A percentile compares a stretch with the other conserved stretches of the same genome.
Conservation (phyloP, 2,888 invertebrate species). For the Hipparchia sbordonii region DNA sequence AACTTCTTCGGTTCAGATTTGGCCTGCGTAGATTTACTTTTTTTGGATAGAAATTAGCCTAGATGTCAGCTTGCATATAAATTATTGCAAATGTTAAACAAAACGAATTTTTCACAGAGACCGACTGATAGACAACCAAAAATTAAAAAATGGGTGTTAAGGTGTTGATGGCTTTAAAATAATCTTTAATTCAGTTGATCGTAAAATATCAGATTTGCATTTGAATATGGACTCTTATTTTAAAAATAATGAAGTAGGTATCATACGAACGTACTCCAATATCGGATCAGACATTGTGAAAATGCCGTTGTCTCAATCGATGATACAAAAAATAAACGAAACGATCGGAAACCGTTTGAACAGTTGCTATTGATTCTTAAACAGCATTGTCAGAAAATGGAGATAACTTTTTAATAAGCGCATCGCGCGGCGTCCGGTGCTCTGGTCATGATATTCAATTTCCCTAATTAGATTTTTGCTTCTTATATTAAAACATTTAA, state of each 20-base stretch:
- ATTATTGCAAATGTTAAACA: too few species aligned
- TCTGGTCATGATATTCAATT: conserved; percentile 46
- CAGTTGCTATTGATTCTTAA: conserved; percentile 37
- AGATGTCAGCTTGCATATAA: too few species aligned
- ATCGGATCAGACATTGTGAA: background rate
- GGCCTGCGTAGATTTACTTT: too few species aligned
- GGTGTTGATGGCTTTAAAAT: too few species aligned
- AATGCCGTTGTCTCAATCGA: conserved; percentile 10
- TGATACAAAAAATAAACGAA: conserved; percentile 18
- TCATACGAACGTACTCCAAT: background rate
- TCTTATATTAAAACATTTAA: conserved; percentile 42
- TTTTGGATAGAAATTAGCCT: too few species aligned
- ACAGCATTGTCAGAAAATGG: conserved; percentile 22
- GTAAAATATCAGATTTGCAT: too few species aligned
- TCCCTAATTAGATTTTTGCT: conserved; percentile 52
- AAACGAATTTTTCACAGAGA: too few species aligned
- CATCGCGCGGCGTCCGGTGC: conserved; percentile 3
- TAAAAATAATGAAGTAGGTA: background rate
- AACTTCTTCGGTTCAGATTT: too few species aligned
- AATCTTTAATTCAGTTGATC: too few species aligned
- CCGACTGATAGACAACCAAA: too few species aligned
- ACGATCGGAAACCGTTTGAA: conserved; percentile 25
- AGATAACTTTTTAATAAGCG: conserved; percentile 18
- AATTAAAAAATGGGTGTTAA: too few species aligned
- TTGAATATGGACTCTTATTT: too few species aligned